phyloP scores from a whole-genome alignment of 2,797 vertebrate species.

The Sebastiscus tertius region DNA sequence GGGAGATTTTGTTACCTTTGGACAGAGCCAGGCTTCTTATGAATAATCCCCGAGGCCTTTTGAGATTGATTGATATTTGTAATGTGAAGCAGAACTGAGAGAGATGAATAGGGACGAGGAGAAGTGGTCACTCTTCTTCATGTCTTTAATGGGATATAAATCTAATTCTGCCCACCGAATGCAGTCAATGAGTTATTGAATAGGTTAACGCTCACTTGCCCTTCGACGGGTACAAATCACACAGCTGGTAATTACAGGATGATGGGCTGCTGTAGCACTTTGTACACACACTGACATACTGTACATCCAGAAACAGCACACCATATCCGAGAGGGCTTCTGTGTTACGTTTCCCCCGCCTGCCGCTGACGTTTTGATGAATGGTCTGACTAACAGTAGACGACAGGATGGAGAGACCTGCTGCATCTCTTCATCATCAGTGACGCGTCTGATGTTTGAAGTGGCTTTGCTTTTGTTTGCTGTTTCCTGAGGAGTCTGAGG shows the following conservation, averaged over 20 bases:
- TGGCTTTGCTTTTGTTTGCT: slow-evolving; percentile 51
- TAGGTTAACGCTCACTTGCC: slow-evolving; percentile 43
- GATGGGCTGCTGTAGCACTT: slow-evolving; percentile 4
- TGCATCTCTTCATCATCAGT: slow-evolving; percentile 51
- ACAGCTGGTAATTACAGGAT: slow-evolving; percentile 34
- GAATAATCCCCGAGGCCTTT: neutral
- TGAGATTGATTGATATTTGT: slow-evolving; percentile 27
- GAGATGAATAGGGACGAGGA: slow-evolving; percentile 16
- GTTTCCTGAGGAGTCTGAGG: slow-evolving; percentile 14
- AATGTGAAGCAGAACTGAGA: slow-evolving; percentile 3
- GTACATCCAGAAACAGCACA: slow-evolving; percentile 2
- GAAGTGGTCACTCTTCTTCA: slow-evolving; percentile 16
- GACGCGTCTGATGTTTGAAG: slow-evolving; percentile 26
- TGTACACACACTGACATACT: neutral
- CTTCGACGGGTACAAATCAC: slow-evolving; percentile 34
- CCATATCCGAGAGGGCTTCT: neutral
- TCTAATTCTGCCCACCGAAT: slow-evolving; percentile 35
- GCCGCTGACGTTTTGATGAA: slow-evolving; percentile 55
- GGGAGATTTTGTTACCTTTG: neutral
- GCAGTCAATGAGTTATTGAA: slow-evolving; percentile 40
- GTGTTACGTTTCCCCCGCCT: neutral
- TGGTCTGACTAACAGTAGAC: slow-evolving; percentile 37
- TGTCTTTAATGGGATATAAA: slow-evolving; percentile 40
- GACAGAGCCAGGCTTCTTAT: neutral
- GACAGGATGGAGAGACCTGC: slow-evolving; percentile 46